Evolutionary conservation across 1,140 invertebrate species (phyloP).

Genomic region (Ptiloglossa arizonensis): DNA sequence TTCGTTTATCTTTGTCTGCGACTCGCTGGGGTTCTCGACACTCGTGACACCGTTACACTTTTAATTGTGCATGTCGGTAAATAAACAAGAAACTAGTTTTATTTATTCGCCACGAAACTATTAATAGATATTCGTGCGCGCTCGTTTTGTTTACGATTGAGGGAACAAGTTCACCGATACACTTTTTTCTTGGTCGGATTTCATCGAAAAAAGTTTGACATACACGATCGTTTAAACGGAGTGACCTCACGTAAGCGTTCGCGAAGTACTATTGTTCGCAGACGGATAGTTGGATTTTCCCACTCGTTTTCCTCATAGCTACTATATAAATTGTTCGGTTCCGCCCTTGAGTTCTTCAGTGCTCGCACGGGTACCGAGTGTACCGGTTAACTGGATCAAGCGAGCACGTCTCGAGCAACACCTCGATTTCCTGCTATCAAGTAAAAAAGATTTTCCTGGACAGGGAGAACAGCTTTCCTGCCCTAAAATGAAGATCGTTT

Average conservation of each 20-base stretch:
- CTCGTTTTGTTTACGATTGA: too few relatives aligned
- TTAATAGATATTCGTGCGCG: too few relatives aligned
- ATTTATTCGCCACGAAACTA: too few relatives aligned
- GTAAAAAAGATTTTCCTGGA: too few relatives aligned
- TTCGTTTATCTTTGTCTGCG: not conserved
- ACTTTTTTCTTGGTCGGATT: not conserved
- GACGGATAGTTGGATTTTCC: conserved; percentile 7
- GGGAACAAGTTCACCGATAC: too few relatives aligned
- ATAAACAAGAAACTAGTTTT: not conserved
- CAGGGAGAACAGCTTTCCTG: not conserved
- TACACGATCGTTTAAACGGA: not conserved
- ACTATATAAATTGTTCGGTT: conserved; percentile 22
- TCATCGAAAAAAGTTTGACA: not conserved
- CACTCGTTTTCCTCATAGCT: conserved; percentile 27
- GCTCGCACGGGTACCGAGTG: not conserved
- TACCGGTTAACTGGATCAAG: not conserved
- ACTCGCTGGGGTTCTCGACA: not conserved
- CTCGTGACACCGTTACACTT: not conserved
- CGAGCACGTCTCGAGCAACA: not conserved
- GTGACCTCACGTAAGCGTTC: not conserved
- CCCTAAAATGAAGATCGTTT: not conserved
- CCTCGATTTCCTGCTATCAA: not conserved
- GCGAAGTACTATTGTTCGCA: not conserved
- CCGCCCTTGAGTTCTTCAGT: not conserved
- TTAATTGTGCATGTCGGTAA: not conserved